Percentiles rank a stretch among this genome's conserved stretches.
These are phyloP conservation scores for Limonius californicus DNA, from an alignment of 1,140 invertebrate genomes.

Conservation along the genomic window DNA sequence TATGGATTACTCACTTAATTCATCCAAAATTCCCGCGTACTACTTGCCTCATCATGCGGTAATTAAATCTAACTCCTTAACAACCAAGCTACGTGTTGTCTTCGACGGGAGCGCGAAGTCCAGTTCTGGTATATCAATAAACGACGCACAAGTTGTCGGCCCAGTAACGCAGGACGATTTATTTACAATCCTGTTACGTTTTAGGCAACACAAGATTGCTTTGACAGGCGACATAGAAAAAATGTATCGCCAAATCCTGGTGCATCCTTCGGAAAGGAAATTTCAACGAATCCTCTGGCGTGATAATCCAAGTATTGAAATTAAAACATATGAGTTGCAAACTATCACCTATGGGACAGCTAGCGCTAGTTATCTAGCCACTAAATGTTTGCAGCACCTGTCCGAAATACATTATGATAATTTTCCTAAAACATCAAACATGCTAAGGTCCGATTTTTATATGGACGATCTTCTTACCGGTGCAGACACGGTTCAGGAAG, in stretches of 20 bases:
- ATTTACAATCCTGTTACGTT: background rate
- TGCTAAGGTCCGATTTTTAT: background rate
- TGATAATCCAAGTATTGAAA: constrained; percentile 15
- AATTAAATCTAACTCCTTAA: constrained; percentile 27
- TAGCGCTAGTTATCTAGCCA: constrained; percentile 34
- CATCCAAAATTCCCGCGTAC: constrained; percentile 14
- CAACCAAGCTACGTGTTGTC: constrained; percentile 39
- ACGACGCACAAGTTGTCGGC: constrained; percentile 31
- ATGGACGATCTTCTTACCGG: no score
- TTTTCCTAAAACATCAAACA: background rate
- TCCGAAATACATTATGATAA: constrained; percentile 33
- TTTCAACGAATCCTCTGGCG: constrained; percentile 44
- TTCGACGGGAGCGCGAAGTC: constrained; percentile 31
- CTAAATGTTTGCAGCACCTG: no score
- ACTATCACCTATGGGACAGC: constrained; percentile 38
- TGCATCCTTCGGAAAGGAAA: constrained; percentile 29
- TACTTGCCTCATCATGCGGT: constrained; percentile 45
- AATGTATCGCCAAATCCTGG: constrained; percentile 48
- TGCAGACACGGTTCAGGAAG: no score
- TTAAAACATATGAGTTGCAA: constrained; percentile 28
- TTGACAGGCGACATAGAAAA: constrained; percentile 41
- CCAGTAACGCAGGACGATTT: constrained; percentile 23
- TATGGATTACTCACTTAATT: no score
- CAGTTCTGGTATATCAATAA: constrained; percentile 30
- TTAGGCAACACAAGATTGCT: constrained; percentile 8